Conservation (phyloP, 2,113 vertebrate species). For the Pseudopodoces humilis region DNA sequence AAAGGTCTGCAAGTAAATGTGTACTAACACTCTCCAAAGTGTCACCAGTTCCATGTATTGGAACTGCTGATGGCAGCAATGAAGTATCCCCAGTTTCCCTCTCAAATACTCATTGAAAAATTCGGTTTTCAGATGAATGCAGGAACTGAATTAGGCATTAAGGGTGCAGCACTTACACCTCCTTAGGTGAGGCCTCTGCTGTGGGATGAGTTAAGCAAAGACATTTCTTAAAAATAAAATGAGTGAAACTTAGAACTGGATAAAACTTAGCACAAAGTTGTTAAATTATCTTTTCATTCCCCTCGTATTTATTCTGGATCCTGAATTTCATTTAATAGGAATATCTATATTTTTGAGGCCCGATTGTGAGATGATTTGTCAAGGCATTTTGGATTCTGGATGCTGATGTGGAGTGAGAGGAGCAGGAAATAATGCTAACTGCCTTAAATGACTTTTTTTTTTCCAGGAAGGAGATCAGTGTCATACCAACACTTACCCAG, state of each 20-base stretch:
- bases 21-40: not conserved
- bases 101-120: not conserved
- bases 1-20: not conserved
- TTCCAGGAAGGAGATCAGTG: conserved; percentile 80
- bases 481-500: conserved; percentile 79
- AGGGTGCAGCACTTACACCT: not conserved
- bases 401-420: not conserved
- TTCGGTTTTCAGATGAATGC: not conserved
- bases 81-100: not conserved
- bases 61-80: not conserved
- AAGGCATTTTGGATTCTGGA: not conserved
- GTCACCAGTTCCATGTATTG: not conserved
- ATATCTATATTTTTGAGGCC: not conserved
- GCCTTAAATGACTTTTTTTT: not conserved
- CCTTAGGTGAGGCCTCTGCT: not conserved
- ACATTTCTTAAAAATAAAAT: not conserved
- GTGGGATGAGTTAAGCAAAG: not conserved
- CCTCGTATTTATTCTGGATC: not conserved
- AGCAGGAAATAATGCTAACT: not conserved
- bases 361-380: not conserved
- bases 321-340: not conserved
- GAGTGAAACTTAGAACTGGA: not conserved
- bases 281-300: not conserved
- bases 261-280: not conserved
- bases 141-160: not conserved